Evolutionary conservation across 1,140 invertebrate species (phyloP), one percentile per base, ranked within the genome.

Genomic region (Diachasmimorpha longicaudata): DNA sequence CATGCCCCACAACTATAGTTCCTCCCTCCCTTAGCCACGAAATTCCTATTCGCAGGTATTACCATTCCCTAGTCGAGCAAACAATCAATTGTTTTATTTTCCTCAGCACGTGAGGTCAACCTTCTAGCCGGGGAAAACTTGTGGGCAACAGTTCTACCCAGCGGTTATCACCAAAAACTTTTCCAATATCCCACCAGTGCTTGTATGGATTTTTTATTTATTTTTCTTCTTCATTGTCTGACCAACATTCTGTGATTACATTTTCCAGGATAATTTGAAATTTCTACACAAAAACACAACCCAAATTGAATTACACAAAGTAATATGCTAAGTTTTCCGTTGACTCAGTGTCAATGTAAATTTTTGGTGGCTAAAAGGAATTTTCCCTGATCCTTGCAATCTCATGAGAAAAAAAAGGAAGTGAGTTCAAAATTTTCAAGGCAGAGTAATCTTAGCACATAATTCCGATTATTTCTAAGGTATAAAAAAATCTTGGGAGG

Each of bases 231-330:
- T 25, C 14, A 19, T 25, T 63, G 58, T 63, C 31, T 63, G 19
- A 63, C 58, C 58, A 63, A 63, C 58, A 63, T 63, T 63, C 58
- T 63, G 58, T 63, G 58, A 63, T 63, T 63, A 63, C 58, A 63
- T 25, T 63, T 14, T 63, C 58, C 0, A 23, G 5, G 23, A 63
- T 63, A 63, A 63, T 63, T 63, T 19, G 31, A 31, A 63, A 63
- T 25, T 63, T 63, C 23, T 25, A 11, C 58, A 14, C 19, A 23
- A 63, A 19, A 19, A 25, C 58, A 4, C 0, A 25, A 63, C 58
- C 19, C 4, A 52, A 52, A 52, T 52, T 52, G 48, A 52, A 52
- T 52, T 19, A 4, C 16, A 52, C 16, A 19, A 52, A n/a, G 16
- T 19, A 14, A 52, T 52, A 13, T 19, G n/a, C 19, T 10, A 42